These are phyloP conservation scores for Crambe crambe DNA, from an alignment of 37 sponge, comb jelly and placozoan genomes.

Conservation along the genomic window DNA sequence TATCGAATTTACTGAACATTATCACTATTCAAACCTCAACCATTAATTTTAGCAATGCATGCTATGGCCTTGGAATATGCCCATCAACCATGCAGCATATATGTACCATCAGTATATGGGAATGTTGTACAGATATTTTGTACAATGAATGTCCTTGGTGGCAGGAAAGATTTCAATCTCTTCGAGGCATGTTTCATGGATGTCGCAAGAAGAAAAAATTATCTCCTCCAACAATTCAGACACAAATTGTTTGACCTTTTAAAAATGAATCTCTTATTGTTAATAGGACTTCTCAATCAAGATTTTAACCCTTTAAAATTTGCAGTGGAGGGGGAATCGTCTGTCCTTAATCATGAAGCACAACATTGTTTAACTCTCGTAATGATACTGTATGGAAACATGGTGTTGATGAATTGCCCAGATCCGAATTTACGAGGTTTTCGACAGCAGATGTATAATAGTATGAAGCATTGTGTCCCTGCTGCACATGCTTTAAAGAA, in stretches of 20 bases:
- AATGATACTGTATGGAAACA: neutral
- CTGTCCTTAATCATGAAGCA: constrained; percentile 11
- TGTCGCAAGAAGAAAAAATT: neutral
- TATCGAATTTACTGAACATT: constrained; percentile 25
- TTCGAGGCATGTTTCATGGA: constrained; percentile 14
- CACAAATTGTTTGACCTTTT: neutral
- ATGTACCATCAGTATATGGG: constrained; percentile 19
- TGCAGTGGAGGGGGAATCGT: neutral
- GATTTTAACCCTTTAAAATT: constrained; percentile 36
- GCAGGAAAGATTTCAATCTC: constrained; percentile 14
- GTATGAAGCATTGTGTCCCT: neutral
- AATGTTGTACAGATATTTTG: constrained; percentile 37
- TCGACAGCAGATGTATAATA: neutral
- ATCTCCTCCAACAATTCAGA: neutral
- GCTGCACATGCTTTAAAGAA: neutral
- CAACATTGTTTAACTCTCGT: constrained; percentile 3
- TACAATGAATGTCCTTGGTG: too few relatives aligned
- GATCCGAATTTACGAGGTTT: neutral
- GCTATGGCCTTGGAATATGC: neutral
- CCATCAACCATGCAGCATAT: neutral
- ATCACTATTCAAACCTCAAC: constrained; percentile 12
- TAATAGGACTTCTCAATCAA: constrained; percentile 10
- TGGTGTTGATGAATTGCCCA: neutral
- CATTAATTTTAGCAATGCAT: neutral
- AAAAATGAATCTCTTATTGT: neutral